phyloP scores from a whole-genome alignment of 1,140 invertebrate genomes.

The Tribolium castaneum region DNA sequence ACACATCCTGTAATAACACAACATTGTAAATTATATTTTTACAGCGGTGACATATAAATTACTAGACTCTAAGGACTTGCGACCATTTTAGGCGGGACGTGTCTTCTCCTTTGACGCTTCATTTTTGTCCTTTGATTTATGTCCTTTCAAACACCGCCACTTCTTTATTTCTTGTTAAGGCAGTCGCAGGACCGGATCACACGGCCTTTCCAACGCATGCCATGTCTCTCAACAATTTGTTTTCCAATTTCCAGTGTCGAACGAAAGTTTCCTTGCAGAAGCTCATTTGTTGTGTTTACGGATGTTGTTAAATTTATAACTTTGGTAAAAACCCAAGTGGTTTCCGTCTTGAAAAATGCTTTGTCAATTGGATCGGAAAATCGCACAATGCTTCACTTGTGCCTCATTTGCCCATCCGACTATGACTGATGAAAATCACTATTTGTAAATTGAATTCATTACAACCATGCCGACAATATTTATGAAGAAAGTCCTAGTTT shows the following conservation, averaged over 20 bases:
- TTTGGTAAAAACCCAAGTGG: neutral
- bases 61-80: neutral
- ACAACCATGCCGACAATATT: constrained; percentile 19
- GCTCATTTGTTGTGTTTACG: neutral
- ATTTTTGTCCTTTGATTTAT: constrained; percentile 20
- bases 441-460: constrained; percentile 33
- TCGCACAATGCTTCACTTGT: constrained; percentile 18
- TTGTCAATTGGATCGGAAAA: constrained; percentile 5
- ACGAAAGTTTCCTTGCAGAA: no score
- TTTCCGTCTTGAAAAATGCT: neutral
- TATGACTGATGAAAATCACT: constrained; percentile 31
- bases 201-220: neutral
- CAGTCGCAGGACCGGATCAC: neutral
- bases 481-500: constrained; percentile 25
- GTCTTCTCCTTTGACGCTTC: constrained; percentile 3
- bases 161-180: constrained; percentile 27
- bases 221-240: neutral
- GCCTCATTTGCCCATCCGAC: constrained; percentile 6
- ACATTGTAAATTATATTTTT: constrained; percentile 42
- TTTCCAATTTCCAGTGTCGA: neutral
- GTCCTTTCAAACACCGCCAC: neutral
- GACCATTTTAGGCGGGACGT: constrained; percentile 1
- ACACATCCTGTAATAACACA: constrained; percentile 36
- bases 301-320: neutral
- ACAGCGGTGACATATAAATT: constrained; percentile 25